Conservation (phyloP, 2,113 vertebrate species). For the Pollimyrus isidori region DNA sequence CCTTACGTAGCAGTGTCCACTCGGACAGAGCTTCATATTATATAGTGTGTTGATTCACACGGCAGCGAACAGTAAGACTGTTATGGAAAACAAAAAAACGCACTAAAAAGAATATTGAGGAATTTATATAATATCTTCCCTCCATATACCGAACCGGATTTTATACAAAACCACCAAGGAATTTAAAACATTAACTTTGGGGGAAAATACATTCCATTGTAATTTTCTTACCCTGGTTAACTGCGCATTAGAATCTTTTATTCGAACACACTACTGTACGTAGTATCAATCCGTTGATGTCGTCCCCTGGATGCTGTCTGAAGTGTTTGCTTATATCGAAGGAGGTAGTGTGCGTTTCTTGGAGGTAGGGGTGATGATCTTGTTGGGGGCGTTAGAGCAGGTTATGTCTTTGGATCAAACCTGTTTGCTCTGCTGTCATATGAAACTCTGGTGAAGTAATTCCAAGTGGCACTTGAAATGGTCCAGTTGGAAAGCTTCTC, state of each 20-base stretch:
- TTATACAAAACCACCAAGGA: conserved; percentile 76
- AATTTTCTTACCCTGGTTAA: conserved; percentile 50
- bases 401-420: conserved; percentile 58
- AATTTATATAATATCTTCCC: conserved; percentile 69
- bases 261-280: background rate
- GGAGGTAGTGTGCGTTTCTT: conserved; percentile 13
- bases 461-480: conserved; percentile 79
- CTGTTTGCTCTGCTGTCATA: conserved; percentile 68
- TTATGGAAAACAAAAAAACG: conserved; percentile 77
- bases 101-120: conserved; percentile 79
- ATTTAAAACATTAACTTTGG: too few species aligned
- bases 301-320: background rate
- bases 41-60: conserved; percentile 84
- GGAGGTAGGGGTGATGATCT: conserved; percentile 1
- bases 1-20: conserved; percentile 76
- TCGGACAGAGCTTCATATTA: conserved; percentile 84
- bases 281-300: background rate
- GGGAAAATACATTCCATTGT: conserved; percentile 64
- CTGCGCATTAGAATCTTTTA: background rate
- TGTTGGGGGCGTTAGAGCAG: conserved; percentile 22
- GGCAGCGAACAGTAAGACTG: conserved; percentile 87
- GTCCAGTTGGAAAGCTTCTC: conserved; percentile 73
- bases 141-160: conserved; percentile 76
- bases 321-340: conserved; percentile 29
- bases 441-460: conserved; percentile 68